phyloP scores from a whole-genome alignment of 2,888 invertebrate species.

The Leptinotarsa juncta region DNA sequence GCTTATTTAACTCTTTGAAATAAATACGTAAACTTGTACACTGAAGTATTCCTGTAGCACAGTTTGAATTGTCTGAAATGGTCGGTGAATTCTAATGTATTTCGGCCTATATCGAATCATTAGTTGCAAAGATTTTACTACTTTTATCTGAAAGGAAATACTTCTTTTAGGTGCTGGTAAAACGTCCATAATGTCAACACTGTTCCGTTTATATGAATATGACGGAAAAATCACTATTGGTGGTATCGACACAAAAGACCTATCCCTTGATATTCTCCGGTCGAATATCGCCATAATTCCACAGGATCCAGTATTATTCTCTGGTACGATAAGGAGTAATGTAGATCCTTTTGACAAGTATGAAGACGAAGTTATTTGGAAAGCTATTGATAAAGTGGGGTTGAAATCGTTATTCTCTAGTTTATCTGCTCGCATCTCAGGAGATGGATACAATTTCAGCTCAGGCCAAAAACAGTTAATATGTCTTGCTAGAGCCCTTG shows the following conservation, averaged over 20 bases:
- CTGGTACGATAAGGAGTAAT: slow-evolving; percentile 69
- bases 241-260: slow-evolving; percentile 72
- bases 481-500: slow-evolving; percentile 75
- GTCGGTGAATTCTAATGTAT: no score
- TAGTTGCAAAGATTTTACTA: background rate
- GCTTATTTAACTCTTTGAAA: no score
- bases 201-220: slow-evolving; percentile 71
- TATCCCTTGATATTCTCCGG: slow-evolving; percentile 59
- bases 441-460: slow-evolving; percentile 55
- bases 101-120: background rate
- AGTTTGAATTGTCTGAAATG: no score
- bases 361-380: slow-evolving; percentile 52
- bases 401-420: slow-evolving; percentile 69
- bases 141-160: background rate
- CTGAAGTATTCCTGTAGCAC: no score
- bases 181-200: slow-evolving; percentile 78
- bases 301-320: slow-evolving; percentile 87
- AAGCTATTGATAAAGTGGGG: slow-evolving; percentile 57
- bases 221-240: slow-evolving; percentile 72
- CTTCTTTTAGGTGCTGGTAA: slow-evolving; percentile 78
- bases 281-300: slow-evolving; percentile 86
- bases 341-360: slow-evolving; percentile 51
- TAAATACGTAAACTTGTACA: no score
- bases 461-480: slow-evolving; percentile 74
- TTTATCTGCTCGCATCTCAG: slow-evolving; percentile 65